Percentiles rank a stretch among this genome's conserved stretches.
phyloP scores from a whole-genome alignment of 2,113 vertebrate genomes.

The Hymenochirus boettgeri region DNA sequence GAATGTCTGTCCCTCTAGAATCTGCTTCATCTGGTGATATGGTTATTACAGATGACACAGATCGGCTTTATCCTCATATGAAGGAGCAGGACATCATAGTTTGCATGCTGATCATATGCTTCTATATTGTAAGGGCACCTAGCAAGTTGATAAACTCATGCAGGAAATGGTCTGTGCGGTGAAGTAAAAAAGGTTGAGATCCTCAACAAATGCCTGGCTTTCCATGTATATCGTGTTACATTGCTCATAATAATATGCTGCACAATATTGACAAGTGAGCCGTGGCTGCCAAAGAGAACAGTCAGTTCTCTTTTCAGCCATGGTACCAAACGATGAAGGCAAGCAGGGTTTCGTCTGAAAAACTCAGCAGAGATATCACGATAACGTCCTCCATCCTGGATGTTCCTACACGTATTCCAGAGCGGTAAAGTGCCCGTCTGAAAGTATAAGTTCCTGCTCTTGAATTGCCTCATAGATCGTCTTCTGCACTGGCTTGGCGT shows the following conservation, averaged over 20 bases:
- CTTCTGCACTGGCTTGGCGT: slow-evolving; percentile 67
- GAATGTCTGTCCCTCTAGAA: slow-evolving; percentile 51
- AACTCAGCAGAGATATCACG: slow-evolving; percentile 87
- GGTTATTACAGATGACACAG: slow-evolving; percentile 82
- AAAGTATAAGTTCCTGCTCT: slow-evolving; percentile 86
- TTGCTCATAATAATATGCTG: slow-evolving; percentile 81
- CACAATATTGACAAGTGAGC: slow-evolving; percentile 76
- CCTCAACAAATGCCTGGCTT: slow-evolving; percentile 70
- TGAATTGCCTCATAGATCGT: slow-evolving; percentile 63
- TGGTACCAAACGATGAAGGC: slow-evolving; percentile 84
- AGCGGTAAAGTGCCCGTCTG: slow-evolving; percentile 83
- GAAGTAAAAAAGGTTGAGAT: slow-evolving; percentile 80
- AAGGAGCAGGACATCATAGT: slow-evolving; percentile 83
- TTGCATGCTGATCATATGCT: slow-evolving; percentile 80
- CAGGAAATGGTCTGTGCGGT: slow-evolving; percentile 82
- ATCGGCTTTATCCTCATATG: slow-evolving; percentile 78
- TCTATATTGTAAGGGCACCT: slow-evolving; percentile 83
- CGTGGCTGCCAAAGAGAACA: slow-evolving; percentile 82
- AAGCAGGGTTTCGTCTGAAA: slow-evolving; percentile 84
- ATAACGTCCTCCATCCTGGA: slow-evolving; percentile 83
- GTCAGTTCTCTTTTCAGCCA: slow-evolving; percentile 87
- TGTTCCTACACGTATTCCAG: slow-evolving; percentile 66
- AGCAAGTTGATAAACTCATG: slow-evolving; percentile 84
- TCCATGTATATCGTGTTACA: slow-evolving; percentile 75
- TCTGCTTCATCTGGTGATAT: slow-evolving; percentile 77